These are phyloP conservation scores for Tetrax tetrax DNA, from an alignment of 2,113 vertebrate species.

Conservation along the genomic window DNA sequence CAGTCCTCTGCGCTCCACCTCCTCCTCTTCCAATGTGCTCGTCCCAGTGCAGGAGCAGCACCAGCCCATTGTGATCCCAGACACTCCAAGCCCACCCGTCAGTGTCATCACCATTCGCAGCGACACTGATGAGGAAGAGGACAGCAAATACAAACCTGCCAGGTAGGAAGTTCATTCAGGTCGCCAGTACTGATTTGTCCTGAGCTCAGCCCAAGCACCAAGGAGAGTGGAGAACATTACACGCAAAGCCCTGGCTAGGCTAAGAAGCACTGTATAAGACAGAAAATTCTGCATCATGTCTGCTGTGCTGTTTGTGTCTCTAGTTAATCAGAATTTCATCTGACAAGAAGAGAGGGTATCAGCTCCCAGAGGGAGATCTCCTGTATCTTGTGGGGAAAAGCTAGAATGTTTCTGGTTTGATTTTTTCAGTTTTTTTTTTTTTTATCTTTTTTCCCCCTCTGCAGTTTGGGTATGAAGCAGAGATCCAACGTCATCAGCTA, in stretches of 20 bases:
- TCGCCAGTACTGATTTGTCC: neutral
- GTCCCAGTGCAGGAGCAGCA: constrained; percentile 81
- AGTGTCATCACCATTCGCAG: constrained; percentile 99
- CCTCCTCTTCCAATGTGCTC: constrained; percentile 81
- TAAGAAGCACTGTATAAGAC: neutral
- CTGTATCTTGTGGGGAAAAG: neutral
- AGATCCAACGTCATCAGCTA: constrained; percentile 97
- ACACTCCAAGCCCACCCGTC: constrained; percentile 94
- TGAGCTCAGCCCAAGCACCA: neutral
- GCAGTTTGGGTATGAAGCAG: constrained; percentile 86
- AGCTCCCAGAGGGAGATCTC: neutral
- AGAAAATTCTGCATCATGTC: neutral
- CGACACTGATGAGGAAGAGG: constrained; percentile 95
- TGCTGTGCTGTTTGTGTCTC: neutral
- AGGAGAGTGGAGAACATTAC: neutral
- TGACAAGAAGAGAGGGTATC: neutral
- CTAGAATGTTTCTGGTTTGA: neutral
- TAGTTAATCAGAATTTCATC: neutral
- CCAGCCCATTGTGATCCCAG: constrained; percentile 95
- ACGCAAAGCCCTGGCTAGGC: neutral
- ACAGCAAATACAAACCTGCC: constrained; percentile 87
- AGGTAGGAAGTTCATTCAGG: constrained; percentile 53
- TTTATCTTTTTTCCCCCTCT: neutral
- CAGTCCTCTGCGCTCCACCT: constrained; percentile 78
- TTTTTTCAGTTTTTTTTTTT: neutral